These are phyloP conservation scores for Sebastes schlegelii DNA, from an alignment of 2,113 vertebrate genomes.

Conservation along the genomic window DNA sequence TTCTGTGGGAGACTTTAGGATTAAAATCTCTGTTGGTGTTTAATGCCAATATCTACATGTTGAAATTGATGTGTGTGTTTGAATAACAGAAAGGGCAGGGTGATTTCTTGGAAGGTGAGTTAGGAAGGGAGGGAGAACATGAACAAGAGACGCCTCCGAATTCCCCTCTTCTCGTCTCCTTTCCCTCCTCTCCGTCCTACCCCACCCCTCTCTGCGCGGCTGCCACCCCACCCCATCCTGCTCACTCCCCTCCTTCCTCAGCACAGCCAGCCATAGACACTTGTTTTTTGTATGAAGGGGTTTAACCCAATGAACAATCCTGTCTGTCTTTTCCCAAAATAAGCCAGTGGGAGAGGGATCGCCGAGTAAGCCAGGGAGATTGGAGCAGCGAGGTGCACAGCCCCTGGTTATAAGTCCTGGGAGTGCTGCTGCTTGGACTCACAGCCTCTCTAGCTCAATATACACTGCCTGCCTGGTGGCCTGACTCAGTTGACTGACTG, in stretches of 20 bases:
- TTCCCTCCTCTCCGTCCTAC: slow-evolving; percentile 66
- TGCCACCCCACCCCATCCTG: slow-evolving; percentile 81
- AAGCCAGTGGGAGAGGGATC: slow-evolving; percentile 80
- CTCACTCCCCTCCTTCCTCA: slow-evolving; percentile 78
- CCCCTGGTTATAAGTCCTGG: slow-evolving; percentile 82
- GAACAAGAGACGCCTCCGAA: slow-evolving; percentile 52
- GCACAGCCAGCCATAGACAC: slow-evolving; percentile 78
- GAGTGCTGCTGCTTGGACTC: slow-evolving; percentile 71
- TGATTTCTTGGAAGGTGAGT: slow-evolving; percentile 48
- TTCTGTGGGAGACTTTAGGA: slow-evolving; percentile 13
- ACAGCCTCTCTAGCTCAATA: slow-evolving; percentile 69
- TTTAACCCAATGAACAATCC: slow-evolving; percentile 81
- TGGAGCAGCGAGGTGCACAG: slow-evolving; percentile 81
- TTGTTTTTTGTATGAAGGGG: slow-evolving; percentile 81
- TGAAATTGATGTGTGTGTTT: slow-evolving; percentile 5
- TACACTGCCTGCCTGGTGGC: slow-evolving; percentile 59
- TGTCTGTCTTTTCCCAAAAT: slow-evolving; percentile 83
- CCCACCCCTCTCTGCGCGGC: slow-evolving; percentile 69
- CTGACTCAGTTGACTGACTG: slow-evolving; percentile 63
- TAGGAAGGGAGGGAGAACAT: slow-evolving; percentile 21
- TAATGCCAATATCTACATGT: slow-evolving; percentile 22
- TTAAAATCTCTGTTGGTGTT: slow-evolving; percentile 13
- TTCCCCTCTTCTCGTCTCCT: slow-evolving; percentile 47
- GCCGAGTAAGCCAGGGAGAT: slow-evolving; percentile 74
- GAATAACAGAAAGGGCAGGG: slow-evolving; percentile 14